Conservation (phyloP, 1,140 invertebrate species). For the Lethocerus indicus region DNA sequence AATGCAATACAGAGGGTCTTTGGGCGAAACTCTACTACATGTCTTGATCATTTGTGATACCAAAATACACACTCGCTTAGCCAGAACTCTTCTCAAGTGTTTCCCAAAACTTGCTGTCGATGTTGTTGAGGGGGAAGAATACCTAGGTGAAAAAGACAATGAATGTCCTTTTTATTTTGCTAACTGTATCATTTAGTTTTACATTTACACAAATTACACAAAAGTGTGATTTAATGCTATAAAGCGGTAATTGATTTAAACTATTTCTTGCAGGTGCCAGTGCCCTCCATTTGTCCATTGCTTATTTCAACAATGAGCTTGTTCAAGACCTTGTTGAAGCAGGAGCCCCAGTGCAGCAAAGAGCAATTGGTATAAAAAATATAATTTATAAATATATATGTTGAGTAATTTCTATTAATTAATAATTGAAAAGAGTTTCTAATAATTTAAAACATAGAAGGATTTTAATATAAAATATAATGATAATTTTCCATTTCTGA, state of each 20-base stretch:
- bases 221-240: not conserved
- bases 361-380: constrained; percentile 75
- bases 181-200: not conserved
- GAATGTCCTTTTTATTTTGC: not conserved
- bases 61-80: constrained; percentile 65
- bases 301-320: constrained; percentile 90
- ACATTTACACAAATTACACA: not conserved
- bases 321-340: constrained; percentile 81
- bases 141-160: constrained; percentile 47
- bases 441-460: too few species aligned
- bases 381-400: too few species aligned
- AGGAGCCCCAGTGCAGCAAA: constrained; percentile 78
- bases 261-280: constrained; percentile 50
- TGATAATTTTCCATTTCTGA: too few species aligned
- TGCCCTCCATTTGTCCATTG: constrained; percentile 88
- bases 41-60: constrained; percentile 91
- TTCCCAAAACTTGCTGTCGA: constrained; percentile 85
- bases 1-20: constrained; percentile 83
- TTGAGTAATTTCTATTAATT: too few species aligned
- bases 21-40: constrained; percentile 89
- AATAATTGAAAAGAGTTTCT: too few species aligned
- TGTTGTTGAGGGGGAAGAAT: constrained; percentile 94
- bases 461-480: too few species aligned
- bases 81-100: constrained; percentile 72
- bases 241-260: not conserved